Percentiles rank a stretch among this genome's conserved stretches.
Evolutionary conservation across 2,113 vertebrate species (phyloP).

Genomic region (Nanorana parkeri): DNA sequence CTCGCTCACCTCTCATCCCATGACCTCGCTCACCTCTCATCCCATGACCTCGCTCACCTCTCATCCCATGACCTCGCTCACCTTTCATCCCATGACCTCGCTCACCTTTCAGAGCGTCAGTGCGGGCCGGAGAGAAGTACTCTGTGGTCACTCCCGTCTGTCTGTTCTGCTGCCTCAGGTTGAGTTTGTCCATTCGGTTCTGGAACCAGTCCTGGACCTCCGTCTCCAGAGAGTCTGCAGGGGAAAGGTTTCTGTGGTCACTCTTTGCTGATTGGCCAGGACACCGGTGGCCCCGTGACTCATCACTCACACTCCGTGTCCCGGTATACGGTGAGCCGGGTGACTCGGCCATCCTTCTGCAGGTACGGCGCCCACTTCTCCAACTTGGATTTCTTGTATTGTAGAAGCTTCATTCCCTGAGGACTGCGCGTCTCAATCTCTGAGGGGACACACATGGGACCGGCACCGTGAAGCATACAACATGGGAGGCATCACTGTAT

Average conservation of each 20-base stretch:
- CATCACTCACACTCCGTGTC: slow-evolving; percentile 79
- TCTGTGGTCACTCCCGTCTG: slow-evolving; percentile 70
- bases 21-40: no score
- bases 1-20: slow-evolving; percentile 78
- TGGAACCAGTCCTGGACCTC: slow-evolving; percentile 81
- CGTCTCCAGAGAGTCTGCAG: slow-evolving; percentile 70
- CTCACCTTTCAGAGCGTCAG: slow-evolving; percentile 75
- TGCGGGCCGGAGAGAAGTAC: slow-evolving; percentile 74
- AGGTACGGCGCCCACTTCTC: slow-evolving; percentile 81
- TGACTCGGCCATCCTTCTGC: slow-evolving; percentile 75
- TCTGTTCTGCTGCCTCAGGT: slow-evolving; percentile 74
- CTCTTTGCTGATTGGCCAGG: no score
- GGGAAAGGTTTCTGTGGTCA: background rate
- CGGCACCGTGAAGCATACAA: no score
- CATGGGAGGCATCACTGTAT: no score
- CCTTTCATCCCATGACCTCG: background rate
- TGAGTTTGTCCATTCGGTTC: slow-evolving; percentile 80
- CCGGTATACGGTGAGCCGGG: slow-evolving; percentile 75
- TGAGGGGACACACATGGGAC: slow-evolving; percentile 59
- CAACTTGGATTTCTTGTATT: slow-evolving; percentile 78
- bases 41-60: slow-evolving; percentile 68
- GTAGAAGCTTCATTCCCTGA: slow-evolving; percentile 74
- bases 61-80: slow-evolving; percentile 59
- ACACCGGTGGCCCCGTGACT: background rate
- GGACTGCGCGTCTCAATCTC: slow-evolving; percentile 81